Evolutionary conservation across 1,140 invertebrate genomes (phyloP).

Genomic region (Anoplolepis gracilipes): DNA sequence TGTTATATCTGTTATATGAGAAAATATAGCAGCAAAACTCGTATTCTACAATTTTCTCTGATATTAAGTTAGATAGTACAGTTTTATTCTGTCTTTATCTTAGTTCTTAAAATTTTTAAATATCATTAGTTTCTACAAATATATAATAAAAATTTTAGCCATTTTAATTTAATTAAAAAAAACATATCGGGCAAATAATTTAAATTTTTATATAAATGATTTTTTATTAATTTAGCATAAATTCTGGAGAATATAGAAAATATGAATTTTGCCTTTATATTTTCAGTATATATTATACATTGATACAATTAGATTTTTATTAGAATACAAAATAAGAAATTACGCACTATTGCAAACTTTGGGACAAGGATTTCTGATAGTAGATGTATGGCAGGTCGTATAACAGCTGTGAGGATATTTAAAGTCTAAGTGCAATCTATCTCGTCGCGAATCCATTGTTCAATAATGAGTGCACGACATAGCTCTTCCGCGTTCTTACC

Average conservation of each 20-base stretch:
- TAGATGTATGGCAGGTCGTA: constrained; percentile 8
- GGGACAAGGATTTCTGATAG: neutral
- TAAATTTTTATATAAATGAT: neutral
- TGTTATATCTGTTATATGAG: neutral
- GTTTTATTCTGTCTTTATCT: neutral
- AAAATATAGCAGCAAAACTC: neutral
- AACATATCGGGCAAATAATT: neutral
- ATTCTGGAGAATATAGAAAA: neutral
- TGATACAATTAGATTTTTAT: neutral
- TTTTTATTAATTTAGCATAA: neutral
- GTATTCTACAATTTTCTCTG: neutral
- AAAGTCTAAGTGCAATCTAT: constrained; percentile 30
- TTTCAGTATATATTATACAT: neutral
- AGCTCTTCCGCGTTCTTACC: neutral
- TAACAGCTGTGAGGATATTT: constrained; percentile 44
- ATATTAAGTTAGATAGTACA: neutral
- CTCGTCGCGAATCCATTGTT: constrained; percentile 17
- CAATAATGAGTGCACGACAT: constrained; percentile 63
- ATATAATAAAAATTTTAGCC: neutral
- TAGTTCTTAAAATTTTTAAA: neutral
- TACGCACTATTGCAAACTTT: constrained; percentile 47
- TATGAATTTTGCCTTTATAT: constrained; percentile 8
- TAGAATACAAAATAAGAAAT: neutral
- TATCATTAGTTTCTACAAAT: neutral
- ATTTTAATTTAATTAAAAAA: neutral